Conservation (phyloP, 2,797 vertebrate species). For the Esox lucius region DNA sequence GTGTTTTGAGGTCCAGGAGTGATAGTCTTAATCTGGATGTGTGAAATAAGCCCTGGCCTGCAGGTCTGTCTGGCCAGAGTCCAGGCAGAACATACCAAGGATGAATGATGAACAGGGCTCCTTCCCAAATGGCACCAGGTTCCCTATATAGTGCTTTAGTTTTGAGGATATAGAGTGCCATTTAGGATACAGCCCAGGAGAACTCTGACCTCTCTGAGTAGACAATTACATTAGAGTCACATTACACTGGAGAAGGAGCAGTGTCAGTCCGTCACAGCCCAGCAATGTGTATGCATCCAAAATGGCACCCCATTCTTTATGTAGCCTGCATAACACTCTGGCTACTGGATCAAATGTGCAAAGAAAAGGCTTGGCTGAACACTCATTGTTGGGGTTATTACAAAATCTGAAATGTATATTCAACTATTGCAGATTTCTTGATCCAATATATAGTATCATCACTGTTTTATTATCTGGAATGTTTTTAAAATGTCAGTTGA, state of each 20-base stretch:
- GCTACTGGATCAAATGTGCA: background rate
- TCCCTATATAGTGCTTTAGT: background rate
- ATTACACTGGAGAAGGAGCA: background rate
- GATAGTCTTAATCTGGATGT: background rate
- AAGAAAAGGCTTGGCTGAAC: no score
- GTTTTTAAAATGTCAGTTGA: background rate
- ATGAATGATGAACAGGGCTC: slow-evolving; percentile 1
- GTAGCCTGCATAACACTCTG: background rate
- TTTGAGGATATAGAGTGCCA: background rate
- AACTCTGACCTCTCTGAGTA: background rate
- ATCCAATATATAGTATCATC: background rate
- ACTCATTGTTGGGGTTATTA: no score
- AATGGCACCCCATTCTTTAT: background rate
- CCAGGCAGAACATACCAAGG: background rate
- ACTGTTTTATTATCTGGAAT: background rate
- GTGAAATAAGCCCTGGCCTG: no score
- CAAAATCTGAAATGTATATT: background rate
- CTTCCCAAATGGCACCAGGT: background rate
- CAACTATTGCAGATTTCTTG: background rate
- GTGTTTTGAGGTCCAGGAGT: background rate
- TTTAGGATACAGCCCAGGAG: background rate
- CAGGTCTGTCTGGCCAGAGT: background rate
- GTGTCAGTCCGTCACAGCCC: background rate
- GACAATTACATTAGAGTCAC: slow-evolving; percentile 2
- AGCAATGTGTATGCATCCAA: background rate